Base-by-base conservation (phyloP, 2,113 vertebrate species). In the Baryphthengus martii region DNA sequence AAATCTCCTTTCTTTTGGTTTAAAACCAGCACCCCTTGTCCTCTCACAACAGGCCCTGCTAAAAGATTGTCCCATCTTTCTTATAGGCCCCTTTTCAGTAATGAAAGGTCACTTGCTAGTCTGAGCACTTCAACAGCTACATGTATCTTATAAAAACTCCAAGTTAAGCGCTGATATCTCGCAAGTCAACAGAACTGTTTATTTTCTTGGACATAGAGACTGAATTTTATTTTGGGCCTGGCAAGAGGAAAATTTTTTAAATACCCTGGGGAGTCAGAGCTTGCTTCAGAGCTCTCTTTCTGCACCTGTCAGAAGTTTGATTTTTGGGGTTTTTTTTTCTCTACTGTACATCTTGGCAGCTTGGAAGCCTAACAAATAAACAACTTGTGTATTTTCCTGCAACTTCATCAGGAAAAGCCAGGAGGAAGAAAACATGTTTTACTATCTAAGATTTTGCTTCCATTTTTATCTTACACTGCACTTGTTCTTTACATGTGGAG, bases 261-360 rank as follows among this genome's bases (percentile, higher is more conserved):
- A 87, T 70, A 90, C 82, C 67, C 66, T 70, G 39, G 55, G 70
- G 89, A 96, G 71, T 39, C 61, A 84, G 67, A 87, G 37, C 89
- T 96, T 95, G 73, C 90, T 91, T 96, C 90, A 85, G 95, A 96
- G 76, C 70, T 84, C 68, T 94, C 77, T 84, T 95, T 92, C 70
- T 94, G 82, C 87, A 94, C 92, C 95, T 96, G 92, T 96, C 95
- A 97, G 85, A 96, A 97, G 70, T 88, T 55, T 91, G 61, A 88
- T 92, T 94, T 77, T 63, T 88, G n/a, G n/a, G n/a, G n/a, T 85
- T 83, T 73, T 79, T 70, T 88, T 90, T 78, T 85, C 78, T 88
- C 74, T 91, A 65, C 79, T 93, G 78, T 94, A 95, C 73, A 95
- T 94, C 96, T 87, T 96, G 94, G 87, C 96, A 96, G 84, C 77